A percentile compares a stretch with the other conserved stretches of the same genome.
Conservation (phyloP, 2,797 vertebrate genomes). For the Thalassophryne amazonica region DNA sequence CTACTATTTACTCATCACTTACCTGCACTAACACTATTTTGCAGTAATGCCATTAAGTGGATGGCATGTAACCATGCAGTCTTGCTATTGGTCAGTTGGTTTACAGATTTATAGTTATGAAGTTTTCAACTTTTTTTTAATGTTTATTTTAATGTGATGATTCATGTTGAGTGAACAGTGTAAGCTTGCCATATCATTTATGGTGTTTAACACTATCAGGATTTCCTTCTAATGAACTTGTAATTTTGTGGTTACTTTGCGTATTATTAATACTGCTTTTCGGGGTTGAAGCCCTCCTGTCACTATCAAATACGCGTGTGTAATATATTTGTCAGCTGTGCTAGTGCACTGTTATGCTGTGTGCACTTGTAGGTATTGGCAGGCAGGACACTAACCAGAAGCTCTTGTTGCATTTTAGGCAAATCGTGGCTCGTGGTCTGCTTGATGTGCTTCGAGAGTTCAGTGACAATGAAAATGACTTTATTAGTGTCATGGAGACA, state of each 20-base stretch:
- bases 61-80: too few species aligned
- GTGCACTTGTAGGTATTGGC: slow-evolving; percentile 51
- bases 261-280: too few species aligned
- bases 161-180: not conserved
- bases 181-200: not conserved
- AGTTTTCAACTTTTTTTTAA: not conserved
- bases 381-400: slow-evolving; percentile 50
- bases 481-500: slow-evolving; percentile 88
- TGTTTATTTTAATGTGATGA: not conserved
- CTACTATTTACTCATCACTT: slow-evolving; percentile 26
- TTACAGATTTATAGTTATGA: not conserved
- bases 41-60: slow-evolving; percentile 13
- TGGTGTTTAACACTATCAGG: not conserved
- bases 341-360: slow-evolving; percentile 23
- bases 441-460: slow-evolving; percentile 88
- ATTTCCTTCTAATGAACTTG: slow-evolving; percentile 1
- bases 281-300: slow-evolving; percentile 18
- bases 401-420: slow-evolving; percentile 75
- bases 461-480: slow-evolving; percentile 88
- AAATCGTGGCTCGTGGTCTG: slow-evolving; percentile 88
- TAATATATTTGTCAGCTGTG: slow-evolving; percentile 38
- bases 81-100: too few species aligned
- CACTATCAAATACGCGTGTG: slow-evolving; percentile 18
- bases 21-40: slow-evolving; percentile 19
- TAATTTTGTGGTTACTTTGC: too few species aligned